Conservation (phyloP, 2,797 vertebrate species). For the Muscicapa comitata region DNA sequence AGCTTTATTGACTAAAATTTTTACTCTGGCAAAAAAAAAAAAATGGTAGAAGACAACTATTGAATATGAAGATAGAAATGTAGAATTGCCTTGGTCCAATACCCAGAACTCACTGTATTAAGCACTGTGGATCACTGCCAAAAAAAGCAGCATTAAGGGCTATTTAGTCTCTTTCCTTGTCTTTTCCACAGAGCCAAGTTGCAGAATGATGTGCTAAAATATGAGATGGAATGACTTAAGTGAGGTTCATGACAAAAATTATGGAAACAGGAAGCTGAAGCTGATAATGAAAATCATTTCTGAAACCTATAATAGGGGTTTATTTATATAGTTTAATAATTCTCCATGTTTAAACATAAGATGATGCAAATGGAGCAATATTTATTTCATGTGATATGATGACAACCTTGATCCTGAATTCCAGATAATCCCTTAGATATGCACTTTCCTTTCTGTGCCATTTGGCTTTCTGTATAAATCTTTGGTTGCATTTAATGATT, state of each 20-base stretch:
- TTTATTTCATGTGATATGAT: neutral
- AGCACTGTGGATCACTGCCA: neutral
- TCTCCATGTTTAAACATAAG: neutral
- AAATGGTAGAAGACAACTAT: neutral
- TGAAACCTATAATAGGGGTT: neutral
- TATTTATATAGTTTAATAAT: neutral
- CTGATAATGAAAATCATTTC: conserved; percentile 5
- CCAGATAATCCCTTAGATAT: conserved; percentile 17
- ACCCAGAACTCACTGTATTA: neutral
- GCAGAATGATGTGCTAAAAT: conserved; percentile 5
- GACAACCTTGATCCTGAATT: conserved; percentile 1
- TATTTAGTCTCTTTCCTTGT: neutral
- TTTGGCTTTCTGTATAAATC: conserved; percentile 1
- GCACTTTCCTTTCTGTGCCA: neutral
- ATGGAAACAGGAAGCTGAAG: neutral
- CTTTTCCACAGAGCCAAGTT: neutral
- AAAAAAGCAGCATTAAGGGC: neutral
- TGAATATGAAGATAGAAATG: neutral
- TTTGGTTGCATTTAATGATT: conserved; percentile 14
- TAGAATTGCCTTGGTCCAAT: neutral
- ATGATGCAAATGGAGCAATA: neutral
- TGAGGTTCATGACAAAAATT: neutral
- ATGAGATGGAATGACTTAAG: neutral
- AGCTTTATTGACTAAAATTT: neutral
- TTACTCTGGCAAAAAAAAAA: neutral